A percentile compares a stretch with the other conserved stretches of the same genome.
Conservation (phyloP, 2,888 invertebrate species). For the Carcina quercana region DNA sequence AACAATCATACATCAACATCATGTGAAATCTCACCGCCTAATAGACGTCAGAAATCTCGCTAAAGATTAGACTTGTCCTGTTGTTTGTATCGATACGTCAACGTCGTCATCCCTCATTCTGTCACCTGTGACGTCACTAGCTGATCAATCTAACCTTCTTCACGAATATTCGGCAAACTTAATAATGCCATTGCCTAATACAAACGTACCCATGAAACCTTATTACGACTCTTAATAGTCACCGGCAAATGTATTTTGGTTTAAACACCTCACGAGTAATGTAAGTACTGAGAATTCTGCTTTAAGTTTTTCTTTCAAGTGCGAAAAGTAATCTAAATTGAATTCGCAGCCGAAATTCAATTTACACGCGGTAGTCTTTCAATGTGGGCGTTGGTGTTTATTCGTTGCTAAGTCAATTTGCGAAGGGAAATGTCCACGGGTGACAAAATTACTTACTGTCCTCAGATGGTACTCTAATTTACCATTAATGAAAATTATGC, state of each 20-base stretch:
- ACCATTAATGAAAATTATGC: no score
- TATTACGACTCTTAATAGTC: no score
- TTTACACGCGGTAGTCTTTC: conserved; percentile 19
- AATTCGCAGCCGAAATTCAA: conserved; percentile 30
- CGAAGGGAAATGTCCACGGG: no score
- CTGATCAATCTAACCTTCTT: conserved; percentile 4
- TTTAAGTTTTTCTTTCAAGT: no score
- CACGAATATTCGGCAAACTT: background rate
- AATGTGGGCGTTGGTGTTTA: background rate
- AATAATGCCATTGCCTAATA: background rate
- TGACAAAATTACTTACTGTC: no score
- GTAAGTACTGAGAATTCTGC: no score
- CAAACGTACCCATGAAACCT: no score
- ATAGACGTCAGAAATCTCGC: conserved; percentile 4
- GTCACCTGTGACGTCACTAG: conserved; percentile 11
- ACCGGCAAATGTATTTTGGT: no score
- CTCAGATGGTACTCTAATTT: no score
- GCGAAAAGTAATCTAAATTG: conserved; percentile 37
- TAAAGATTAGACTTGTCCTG: background rate
- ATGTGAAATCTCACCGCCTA: no score
- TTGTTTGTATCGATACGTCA: conserved; percentile 9
- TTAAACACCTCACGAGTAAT: no score
- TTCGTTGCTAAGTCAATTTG: conserved; percentile 1
- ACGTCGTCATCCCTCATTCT: conserved; percentile 12
- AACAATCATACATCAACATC: no score